A percentile compares a stretch with the other conserved stretches of the same genome.
These are phyloP conservation scores for Archips xylosteana DNA, from an alignment of 2,888 invertebrate species.

Conservation along the genomic window DNA sequence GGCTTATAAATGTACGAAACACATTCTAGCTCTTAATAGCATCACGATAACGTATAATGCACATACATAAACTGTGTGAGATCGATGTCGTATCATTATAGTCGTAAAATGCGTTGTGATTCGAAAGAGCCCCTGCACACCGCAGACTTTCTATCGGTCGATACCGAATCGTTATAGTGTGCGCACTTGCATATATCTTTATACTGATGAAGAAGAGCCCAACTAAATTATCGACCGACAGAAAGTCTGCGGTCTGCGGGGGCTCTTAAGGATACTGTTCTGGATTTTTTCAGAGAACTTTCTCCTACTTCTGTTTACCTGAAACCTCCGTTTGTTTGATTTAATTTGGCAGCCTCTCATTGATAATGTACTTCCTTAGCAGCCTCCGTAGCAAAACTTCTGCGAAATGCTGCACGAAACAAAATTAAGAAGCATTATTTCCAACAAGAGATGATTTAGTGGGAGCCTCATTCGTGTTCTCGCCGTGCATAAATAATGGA, in stretches of 20 bases:
- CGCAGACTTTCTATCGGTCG: too few species aligned
- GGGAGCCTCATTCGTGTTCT: conserved; percentile 22
- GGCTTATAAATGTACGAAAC: neutral
- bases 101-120: too few species aligned
- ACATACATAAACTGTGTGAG: too few species aligned
- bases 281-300: neutral
- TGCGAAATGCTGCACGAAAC: conserved; percentile 6
- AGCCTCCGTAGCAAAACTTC: conserved; percentile 5
- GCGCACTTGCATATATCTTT: too few species aligned
- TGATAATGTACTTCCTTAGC: neutral
- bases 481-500: conserved; percentile 41
- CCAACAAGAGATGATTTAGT: conserved; percentile 39
- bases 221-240: too few species aligned
- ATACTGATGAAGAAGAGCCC: too few species aligned
- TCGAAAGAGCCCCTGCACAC: too few species aligned
- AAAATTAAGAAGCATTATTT: conserved; percentile 31
- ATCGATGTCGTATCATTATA: too few species aligned
- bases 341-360: neutral
- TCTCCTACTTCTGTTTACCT: neutral
- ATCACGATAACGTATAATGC: neutral
- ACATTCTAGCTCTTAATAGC: neutral
- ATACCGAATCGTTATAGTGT: too few species aligned
- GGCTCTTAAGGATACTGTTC: too few species aligned
- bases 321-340: neutral
- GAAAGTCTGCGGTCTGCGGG: too few species aligned